Conservation (phyloP, 2,797 vertebrate genomes). For the Anas flavirostris region DNA sequence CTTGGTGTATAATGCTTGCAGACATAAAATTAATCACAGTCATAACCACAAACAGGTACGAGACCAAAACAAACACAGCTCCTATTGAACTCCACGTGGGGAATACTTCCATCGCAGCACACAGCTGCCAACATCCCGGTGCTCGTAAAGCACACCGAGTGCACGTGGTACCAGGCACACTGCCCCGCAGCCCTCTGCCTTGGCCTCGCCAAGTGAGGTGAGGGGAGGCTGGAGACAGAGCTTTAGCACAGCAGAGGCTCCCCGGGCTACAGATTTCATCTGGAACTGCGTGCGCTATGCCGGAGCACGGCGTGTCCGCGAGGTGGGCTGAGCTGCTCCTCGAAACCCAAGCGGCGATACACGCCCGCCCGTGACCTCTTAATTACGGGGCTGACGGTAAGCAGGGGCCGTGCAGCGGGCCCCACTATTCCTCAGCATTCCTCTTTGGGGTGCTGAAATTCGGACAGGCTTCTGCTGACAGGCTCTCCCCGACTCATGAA, state of each 20-base stretch:
- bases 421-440: constrained; percentile 42
- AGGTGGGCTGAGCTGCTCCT: not conserved
- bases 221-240: not conserved
- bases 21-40: not conserved
- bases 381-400: constrained; percentile 49
- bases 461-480: constrained; percentile 57
- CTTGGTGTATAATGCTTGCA: not conserved
- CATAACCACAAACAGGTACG: not conserved
- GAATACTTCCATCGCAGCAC: not conserved
- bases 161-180: not conserved
- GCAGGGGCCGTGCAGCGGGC: not conserved
- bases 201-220: not conserved
- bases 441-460: constrained; percentile 68
- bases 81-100: not conserved
- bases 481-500: constrained; percentile 27
- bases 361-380: constrained; percentile 30
- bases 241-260: not conserved
- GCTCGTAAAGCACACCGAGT: not conserved
- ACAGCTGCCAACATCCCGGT: not conserved
- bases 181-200: not conserved
- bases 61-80: not conserved
- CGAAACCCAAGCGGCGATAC: not conserved
- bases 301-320: not conserved
- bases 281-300: not conserved
- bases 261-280: not conserved